These are phyloP conservation scores for Pangasianodon hypophthalmus DNA, from an alignment of 2,113 vertebrate genomes.

Conservation along the genomic window DNA sequence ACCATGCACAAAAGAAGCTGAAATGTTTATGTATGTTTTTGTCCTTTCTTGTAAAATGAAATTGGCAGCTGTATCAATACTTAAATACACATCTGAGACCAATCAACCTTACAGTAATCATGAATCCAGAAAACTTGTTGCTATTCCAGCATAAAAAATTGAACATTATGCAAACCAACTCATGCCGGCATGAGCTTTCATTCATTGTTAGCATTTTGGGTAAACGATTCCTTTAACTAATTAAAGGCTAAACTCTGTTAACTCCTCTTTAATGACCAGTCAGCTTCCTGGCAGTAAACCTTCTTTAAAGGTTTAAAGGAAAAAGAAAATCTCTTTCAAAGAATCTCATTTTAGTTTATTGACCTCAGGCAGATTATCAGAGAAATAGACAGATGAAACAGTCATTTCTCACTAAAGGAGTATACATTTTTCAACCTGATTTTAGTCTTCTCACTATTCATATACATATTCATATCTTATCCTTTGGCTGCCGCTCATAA, in stretches of 20 bases:
- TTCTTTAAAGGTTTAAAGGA: conserved; percentile 10
- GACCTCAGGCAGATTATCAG: conserved; percentile 35
- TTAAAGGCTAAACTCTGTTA: conserved; percentile 28
- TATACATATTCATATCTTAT: conserved; percentile 46
- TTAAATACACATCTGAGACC: neutral
- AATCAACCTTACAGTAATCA: neutral
- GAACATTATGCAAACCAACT: neutral
- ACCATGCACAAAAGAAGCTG: conserved; percentile 6
- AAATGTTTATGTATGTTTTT: conserved; percentile 47
- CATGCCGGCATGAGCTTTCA: neutral
- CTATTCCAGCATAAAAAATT: neutral
- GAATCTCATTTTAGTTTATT: conserved; percentile 17
- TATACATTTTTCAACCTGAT: conserved; percentile 13
- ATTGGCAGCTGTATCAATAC: neutral
- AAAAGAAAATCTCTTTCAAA: conserved; percentile 2
- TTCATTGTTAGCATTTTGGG: neutral
- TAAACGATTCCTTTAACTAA: conserved; percentile 27
- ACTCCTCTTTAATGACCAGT: conserved; percentile 13
- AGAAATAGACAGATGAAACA: neutral
- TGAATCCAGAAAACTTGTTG: neutral
- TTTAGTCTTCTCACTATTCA: conserved; percentile 55
- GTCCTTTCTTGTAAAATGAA: neutral
- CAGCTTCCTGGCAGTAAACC: neutral
- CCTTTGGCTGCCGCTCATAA: neutral
- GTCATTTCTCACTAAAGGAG: conserved; percentile 46